These are phyloP conservation scores for Stictonetta naevosa DNA, from an alignment of 2,113 vertebrate genomes.

Conservation along the genomic window DNA sequence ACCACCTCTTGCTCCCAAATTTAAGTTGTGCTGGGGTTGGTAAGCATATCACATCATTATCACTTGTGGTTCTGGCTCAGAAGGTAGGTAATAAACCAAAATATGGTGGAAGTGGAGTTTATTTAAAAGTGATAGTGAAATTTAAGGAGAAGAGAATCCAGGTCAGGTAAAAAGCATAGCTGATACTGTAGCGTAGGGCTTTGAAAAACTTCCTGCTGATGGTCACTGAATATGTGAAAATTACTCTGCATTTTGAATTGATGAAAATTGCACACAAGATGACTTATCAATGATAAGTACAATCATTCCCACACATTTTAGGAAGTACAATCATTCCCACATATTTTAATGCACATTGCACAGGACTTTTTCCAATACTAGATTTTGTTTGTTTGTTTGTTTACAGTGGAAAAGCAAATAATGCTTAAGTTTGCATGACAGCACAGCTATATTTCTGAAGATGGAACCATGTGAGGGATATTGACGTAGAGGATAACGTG, in stretches of 20 bases:
- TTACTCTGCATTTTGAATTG: not conserved
- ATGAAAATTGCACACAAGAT: not conserved
- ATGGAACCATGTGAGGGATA: not conserved
- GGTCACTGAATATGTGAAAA: not conserved
- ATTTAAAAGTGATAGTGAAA: not conserved
- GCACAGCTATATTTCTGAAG: not conserved
- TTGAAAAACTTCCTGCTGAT: not conserved
- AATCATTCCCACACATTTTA: not conserved
- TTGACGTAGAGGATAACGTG: not conserved
- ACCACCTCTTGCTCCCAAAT: rapidly evolving
- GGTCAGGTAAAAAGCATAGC: not conserved
- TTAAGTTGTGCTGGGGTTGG: not conserved
- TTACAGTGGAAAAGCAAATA: not conserved
- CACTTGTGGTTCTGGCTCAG: not conserved
- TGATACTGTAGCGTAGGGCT: not conserved
- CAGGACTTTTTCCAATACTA: not conserved
- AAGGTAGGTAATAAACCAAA: not conserved
- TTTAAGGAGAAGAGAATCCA: not conserved
- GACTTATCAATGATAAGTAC: not conserved
- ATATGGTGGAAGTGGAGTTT: not conserved
- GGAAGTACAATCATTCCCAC: not conserved
- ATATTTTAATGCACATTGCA: not conserved
- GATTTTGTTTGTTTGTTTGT: not conserved
- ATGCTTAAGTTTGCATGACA: not conserved
- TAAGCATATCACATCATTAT: not conserved